These are phyloP conservation scores for Escarpia spicata DNA, from an alignment of 2,888 invertebrate genomes.

Conservation along the genomic window DNA sequence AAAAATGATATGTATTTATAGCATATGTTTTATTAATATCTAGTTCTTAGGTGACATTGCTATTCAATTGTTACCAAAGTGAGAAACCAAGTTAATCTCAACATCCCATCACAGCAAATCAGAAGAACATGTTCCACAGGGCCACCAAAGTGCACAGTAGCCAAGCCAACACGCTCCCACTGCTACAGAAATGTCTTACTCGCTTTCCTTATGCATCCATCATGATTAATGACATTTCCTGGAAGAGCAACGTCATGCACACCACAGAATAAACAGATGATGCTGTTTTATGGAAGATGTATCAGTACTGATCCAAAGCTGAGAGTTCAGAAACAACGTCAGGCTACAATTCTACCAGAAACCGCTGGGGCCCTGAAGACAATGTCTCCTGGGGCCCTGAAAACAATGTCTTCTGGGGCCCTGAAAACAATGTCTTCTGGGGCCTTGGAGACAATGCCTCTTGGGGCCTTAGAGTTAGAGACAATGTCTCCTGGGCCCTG, in stretches of 20 bases:
- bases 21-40: neutral
- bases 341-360: neutral
- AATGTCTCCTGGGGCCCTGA: neutral
- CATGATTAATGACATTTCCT: neutral
- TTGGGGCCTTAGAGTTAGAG: neutral
- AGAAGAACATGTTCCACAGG: neutral
- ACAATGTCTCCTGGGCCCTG: neutral
- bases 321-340: neutral
- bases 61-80: neutral
- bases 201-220: neutral
- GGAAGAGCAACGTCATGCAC: neutral
- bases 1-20: neutral
- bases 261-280: conserved; percentile 9
- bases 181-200: neutral
- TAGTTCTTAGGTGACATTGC: neutral
- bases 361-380: neutral
- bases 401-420: neutral
- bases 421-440: neutral
- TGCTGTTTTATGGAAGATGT: neutral
- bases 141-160: neutral
- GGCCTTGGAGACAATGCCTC: neutral
- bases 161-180: neutral
- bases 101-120: neutral
- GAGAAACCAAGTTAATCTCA: neutral
- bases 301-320: neutral